Evolutionary conservation across 2,888 invertebrate genomes (phyloP).

Genomic region (Steromphala cineraria): DNA sequence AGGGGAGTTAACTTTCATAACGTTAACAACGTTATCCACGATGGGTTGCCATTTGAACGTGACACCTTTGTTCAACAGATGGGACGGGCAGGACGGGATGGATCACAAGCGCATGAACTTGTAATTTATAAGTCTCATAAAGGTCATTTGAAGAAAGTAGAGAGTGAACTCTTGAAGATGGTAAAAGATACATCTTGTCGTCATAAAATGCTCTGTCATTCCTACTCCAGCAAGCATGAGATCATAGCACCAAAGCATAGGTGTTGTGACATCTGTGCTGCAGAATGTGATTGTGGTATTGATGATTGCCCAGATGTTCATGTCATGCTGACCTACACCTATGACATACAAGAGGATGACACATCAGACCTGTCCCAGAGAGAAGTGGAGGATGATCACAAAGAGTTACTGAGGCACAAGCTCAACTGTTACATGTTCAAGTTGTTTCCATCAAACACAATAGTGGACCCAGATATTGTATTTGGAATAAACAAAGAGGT

Average conservation of each 20-base stretch:
- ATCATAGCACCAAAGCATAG: slow-evolving; percentile 19
- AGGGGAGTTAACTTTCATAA: slow-evolving; percentile 37
- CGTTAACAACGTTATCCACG: slow-evolving; percentile 33
- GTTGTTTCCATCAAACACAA: too few relatives aligned
- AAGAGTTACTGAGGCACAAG: too few relatives aligned
- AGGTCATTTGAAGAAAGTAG: slow-evolving; percentile 30
- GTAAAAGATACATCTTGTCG: slow-evolving; percentile 25
- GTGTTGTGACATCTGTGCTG: slow-evolving; percentile 37
- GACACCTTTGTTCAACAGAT: slow-evolving; percentile 43
- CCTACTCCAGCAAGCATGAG: neutral
- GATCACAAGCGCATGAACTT: slow-evolving; percentile 30
- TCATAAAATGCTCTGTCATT: slow-evolving; percentile 18
- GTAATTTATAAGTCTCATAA: slow-evolving; percentile 32
- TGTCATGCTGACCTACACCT: too few relatives aligned
- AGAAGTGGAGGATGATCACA: too few relatives aligned
- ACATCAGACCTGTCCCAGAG: too few relatives aligned
- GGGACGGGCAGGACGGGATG: slow-evolving; percentile 38
- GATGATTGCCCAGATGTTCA: too few relatives aligned
- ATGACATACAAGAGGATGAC: too few relatives aligned
- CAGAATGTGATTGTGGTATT: slow-evolving; percentile 30
- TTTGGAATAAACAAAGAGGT: too few relatives aligned
- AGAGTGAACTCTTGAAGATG: slow-evolving; percentile 21
- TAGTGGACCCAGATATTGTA: too few relatives aligned
- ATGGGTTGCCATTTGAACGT: slow-evolving; percentile 31
- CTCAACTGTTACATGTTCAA: too few relatives aligned